These are phyloP conservation scores for Drosophila sulfurigaster DNA, from an alignment of 1,140 invertebrate species.

Conservation along the genomic window DNA sequence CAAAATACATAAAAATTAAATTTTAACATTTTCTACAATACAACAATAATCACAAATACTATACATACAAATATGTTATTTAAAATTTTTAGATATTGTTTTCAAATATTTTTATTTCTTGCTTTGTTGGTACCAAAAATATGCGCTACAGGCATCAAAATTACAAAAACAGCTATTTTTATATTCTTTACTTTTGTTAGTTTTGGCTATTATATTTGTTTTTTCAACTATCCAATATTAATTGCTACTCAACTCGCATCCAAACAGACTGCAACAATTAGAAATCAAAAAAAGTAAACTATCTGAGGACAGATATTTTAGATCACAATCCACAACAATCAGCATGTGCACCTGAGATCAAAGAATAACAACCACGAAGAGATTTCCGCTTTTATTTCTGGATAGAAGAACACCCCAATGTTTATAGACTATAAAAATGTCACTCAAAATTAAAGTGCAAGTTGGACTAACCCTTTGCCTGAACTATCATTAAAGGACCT, in stretches of 20 bases:
- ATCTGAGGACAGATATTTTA: neutral
- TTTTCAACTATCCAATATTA: neutral
- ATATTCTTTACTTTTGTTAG: no score
- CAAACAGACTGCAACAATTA: neutral
- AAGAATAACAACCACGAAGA: neutral
- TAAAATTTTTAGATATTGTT: no score
- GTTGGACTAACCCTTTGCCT: conserved; percentile 60
- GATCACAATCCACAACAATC: neutral
- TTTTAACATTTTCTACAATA: no score
- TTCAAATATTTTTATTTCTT: no score
- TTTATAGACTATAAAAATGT: conserved; percentile 4
- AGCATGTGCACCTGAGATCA: neutral
- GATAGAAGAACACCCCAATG: conserved; percentile 8
- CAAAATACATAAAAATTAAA: neutral
- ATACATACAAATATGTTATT: no score
- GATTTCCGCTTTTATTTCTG: neutral
- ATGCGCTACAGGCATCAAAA: no score
- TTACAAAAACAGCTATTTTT: no score
- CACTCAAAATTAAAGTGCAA: conserved; percentile 27
- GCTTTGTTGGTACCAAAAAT: no score
- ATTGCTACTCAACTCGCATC: neutral
- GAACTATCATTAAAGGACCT: conserved; percentile 50
- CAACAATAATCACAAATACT: neutral
- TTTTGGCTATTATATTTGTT: neutral
- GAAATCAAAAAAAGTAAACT: neutral